phyloP scores from a whole-genome alignment of 2,113 vertebrate species.

The Tychaedon coryphoeus region DNA sequence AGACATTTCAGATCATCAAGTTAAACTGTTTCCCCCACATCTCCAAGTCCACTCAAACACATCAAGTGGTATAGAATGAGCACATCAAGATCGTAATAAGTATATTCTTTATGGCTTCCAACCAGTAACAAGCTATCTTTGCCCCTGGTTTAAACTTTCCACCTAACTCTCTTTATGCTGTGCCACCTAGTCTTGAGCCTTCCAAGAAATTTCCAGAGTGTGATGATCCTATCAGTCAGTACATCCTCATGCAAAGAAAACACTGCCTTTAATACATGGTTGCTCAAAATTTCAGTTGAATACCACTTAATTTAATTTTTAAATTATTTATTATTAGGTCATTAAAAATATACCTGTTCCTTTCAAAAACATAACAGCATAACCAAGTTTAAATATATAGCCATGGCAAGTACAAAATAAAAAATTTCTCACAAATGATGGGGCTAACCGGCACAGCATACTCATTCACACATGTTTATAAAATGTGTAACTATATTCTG shows the following conservation, averaged over 20 bases:
- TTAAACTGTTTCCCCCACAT: background rate
- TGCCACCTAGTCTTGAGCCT: background rate
- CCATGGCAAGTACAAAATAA: background rate
- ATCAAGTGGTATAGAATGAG: background rate
- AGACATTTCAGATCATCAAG: background rate
- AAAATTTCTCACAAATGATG: background rate
- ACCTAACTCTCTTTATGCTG: background rate
- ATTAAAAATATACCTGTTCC: background rate
- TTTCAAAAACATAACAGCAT: background rate
- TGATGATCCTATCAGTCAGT: background rate
- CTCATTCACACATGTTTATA: background rate
- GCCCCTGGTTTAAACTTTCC: background rate
- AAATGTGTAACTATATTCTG: background rate
- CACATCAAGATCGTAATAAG: background rate
- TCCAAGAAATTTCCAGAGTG: background rate
- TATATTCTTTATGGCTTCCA: background rate
- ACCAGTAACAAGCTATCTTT: background rate
- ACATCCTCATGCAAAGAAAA: background rate
- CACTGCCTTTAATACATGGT: background rate
- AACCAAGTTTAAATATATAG: background rate
- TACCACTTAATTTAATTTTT: background rate
- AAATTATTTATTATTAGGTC: background rate
- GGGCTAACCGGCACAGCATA: background rate
- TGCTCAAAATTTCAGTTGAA: background rate
- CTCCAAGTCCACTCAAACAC: background rate